Conservation (phyloP, 2,888 invertebrate genomes). For the Eupithecia subfuscata region DNA sequence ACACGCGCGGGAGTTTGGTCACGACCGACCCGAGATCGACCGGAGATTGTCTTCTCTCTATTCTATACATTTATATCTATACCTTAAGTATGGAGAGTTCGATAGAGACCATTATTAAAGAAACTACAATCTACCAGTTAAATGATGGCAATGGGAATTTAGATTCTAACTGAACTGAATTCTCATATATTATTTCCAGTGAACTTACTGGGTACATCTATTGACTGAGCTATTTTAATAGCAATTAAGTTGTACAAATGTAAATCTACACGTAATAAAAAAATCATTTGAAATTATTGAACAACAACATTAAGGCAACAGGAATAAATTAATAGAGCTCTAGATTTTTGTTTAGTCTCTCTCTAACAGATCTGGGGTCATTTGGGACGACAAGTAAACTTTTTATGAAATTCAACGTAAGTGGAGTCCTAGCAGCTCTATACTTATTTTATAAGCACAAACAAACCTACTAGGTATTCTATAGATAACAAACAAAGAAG, state of each 20-base stretch:
- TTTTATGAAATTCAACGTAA: not conserved
- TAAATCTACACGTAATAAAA: no score
- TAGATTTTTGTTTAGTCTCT: not conserved
- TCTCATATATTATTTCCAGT: not conserved
- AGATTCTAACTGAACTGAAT: not conserved
- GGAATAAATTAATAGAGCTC: no score
- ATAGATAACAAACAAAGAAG: slow-evolving; percentile 21
- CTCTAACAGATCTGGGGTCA: not conserved
- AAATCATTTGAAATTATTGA: no score
- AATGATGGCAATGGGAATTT: not conserved
- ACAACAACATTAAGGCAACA: no score
- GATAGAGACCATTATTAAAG: not conserved
- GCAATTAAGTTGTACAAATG: not conserved
- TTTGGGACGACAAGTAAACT: not conserved
- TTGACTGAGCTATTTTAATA: not conserved
- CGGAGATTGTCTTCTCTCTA: slow-evolving; percentile 72
- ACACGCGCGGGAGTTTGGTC: slow-evolving; percentile 71
- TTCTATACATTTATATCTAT: slow-evolving; percentile 27
- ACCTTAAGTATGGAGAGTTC: slow-evolving; percentile 21
- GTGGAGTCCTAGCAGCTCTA: not conserved
- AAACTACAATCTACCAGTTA: not conserved
- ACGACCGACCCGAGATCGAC: slow-evolving; percentile 78
- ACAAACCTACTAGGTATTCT: not conserved
- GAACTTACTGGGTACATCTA: not conserved
- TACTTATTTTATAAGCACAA: not conserved